Base-by-base conservation (phyloP, 1,140 invertebrate species). In the Adelges cooleyi region DNA sequence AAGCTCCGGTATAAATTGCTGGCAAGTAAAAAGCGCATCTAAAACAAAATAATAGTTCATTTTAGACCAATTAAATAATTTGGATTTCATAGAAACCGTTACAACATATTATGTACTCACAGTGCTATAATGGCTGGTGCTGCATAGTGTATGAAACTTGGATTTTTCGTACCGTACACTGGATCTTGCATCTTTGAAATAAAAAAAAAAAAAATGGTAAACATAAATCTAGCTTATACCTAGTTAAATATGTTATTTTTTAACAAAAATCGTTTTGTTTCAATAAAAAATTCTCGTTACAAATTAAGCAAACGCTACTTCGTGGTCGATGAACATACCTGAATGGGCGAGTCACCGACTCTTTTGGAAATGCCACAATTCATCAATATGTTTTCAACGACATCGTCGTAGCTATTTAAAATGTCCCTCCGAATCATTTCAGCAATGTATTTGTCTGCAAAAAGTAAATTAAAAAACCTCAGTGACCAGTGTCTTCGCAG, bases 1-100 rank as follows among this genome's bases (percentile, higher is more conserved):
- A 59, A 5, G 70, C 70, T 33, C 65, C 68, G 0, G 70, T 71
- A 53, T 70, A 71, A 29, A 69, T 69, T 8, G 69, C 65, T 3
- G 71, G 69, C 0, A 71, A 65, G 20, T 70, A 71, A 51, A 71
- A 71, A 8, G 69, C 66, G 40, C 70, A 71, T 46, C 71, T 71
- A 50, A n/a, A 44, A 44, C 40, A 66, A 53, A 46, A 66, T 27
- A 38, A 65, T n/a, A 62, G 1, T 42, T 51, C 10, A 8, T 18
- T 52, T 18, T 52, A 9, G 51, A 52, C 66, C n/a, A 6, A 33
- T 33, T 33, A 33, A 33, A 33, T 33, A 6, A n/a, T n/a, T n/a
- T n/a, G n/a, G n/a, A n/a, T n/a, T n/a, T n/a, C n/a, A n/a, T n/a
- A n/a, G n/a, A n/a, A n/a, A n/a, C n/a, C n/a, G 11, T 33, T 11